These are phyloP conservation scores for Madoqua kirkii DNA, from an alignment of 2,113 vertebrate species.

Conservation along the genomic window DNA sequence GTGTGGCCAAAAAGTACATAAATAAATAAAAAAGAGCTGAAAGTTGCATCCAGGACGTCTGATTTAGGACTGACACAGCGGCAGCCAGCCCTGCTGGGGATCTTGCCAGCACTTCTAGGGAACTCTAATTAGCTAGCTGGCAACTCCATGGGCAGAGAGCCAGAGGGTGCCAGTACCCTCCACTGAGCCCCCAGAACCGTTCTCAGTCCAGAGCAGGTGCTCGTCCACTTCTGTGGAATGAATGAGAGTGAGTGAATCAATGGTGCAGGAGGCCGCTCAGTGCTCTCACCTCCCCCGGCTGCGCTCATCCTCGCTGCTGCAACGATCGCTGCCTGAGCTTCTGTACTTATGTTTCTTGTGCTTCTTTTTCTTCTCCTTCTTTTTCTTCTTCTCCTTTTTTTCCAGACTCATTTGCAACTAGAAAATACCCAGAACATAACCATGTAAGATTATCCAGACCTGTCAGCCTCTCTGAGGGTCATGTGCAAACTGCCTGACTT, in stretches of 20 bases:
- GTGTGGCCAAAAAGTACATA: not conserved
- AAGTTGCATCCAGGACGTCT: not conserved
- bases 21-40: not conserved
- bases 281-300: constrained; percentile 63
- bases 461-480: not conserved
- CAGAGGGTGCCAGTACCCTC: not conserved
- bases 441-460: not conserved
- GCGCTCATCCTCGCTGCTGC: constrained; percentile 82
- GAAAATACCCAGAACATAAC: not conserved
- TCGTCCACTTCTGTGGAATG: not conserved
- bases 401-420: constrained; percentile 95
- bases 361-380: constrained; percentile 86
- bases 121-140: not conserved
- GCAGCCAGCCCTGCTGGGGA: not conserved
- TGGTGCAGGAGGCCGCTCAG: not conserved
- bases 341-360: constrained; percentile 85
- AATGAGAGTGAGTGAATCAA: not conserved
- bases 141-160: not conserved
- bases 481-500: not conserved
- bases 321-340: constrained; percentile 76
- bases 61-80: not conserved
- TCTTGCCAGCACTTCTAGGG: not conserved
- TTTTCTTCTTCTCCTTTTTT: constrained; percentile 88
- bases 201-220: not conserved
- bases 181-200: not conserved